Evolutionary conservation across 1,140 invertebrate species (phyloP).

Genomic region (Popillia japonica): DNA sequence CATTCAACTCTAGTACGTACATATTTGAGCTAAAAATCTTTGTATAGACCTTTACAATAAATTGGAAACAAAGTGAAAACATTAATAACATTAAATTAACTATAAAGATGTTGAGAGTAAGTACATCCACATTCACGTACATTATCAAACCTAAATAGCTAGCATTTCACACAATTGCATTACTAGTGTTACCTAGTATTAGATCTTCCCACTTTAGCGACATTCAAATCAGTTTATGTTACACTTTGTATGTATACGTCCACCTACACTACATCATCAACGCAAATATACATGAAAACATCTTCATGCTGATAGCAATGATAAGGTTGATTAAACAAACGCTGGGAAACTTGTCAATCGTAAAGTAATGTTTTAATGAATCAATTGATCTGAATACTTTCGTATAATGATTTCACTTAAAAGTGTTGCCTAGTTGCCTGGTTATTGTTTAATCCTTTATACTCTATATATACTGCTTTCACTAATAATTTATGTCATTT

Average conservation of each 20-base stretch:
- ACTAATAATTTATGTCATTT: neutral
- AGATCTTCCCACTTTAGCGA: neutral
- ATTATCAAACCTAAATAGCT: slow-evolving; percentile 24
- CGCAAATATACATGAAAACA: neutral
- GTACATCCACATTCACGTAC: neutral
- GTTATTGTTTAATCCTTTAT: no score
- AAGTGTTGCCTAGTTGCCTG: no score
- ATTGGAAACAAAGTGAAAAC: slow-evolving; percentile 7
- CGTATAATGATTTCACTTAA: no score
- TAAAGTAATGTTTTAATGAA: no score
- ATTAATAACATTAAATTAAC: neutral
- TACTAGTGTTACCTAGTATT: neutral
- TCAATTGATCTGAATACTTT: no score
- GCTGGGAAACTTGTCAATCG: neutral
- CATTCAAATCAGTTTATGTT: slow-evolving; percentile 29
- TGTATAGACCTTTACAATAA: neutral
- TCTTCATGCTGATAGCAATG: neutral
- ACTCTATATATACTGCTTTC: no score
- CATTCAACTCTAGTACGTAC: neutral
- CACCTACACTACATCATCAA: slow-evolving; percentile 21
- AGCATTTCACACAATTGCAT: slow-evolving; percentile 30
- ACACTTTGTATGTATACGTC: slow-evolving; percentile 16
- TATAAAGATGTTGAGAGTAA: neutral
- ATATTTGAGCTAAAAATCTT: neutral
- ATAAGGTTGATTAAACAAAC: slow-evolving; percentile 26